Conservation (phyloP, 2,797 vertebrate species). For the Sebastiscus tertius region DNA sequence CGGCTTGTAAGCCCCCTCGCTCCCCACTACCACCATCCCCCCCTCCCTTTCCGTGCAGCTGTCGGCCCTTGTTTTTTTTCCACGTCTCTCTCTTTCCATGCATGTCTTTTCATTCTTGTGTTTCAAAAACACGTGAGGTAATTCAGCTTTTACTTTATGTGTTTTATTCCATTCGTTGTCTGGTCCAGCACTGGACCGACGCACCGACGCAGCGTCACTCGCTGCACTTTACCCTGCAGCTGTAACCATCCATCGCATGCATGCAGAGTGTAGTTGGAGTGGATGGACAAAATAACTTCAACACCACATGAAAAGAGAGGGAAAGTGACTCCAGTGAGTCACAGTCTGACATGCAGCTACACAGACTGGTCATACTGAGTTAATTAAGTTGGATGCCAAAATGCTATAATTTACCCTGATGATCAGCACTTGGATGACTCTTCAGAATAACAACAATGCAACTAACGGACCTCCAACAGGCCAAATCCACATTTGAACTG, state of each 20-base stretch:
- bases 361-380: background rate
- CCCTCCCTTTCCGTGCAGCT: slow-evolving; percentile 76
- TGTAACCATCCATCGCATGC: background rate
- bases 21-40: slow-evolving; percentile 13
- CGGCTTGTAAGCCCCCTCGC: slow-evolving; percentile 60
- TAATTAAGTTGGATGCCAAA: slow-evolving; percentile 14
- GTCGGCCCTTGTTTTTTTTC: slow-evolving; percentile 61
- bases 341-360: background rate
- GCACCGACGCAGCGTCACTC: background rate
- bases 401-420: background rate
- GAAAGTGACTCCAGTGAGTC: slow-evolving; percentile 27
- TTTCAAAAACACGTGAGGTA: slow-evolving; percentile 75
- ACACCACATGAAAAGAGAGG: slow-evolving; percentile 1
- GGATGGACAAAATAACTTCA: background rate
- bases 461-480: background rate
- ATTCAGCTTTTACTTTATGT: slow-evolving; percentile 29
- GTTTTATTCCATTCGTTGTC: slow-evolving; percentile 1
- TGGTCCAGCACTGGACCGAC: background rate
- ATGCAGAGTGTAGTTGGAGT: background rate
- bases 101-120: slow-evolving; percentile 65
- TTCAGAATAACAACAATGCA: background rate
- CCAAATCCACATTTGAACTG: background rate
- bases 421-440: slow-evolving; percentile 10
- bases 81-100: slow-evolving; percentile 45
- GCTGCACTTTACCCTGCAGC: slow-evolving; percentile 8